Evolutionary conservation across 2,888 invertebrate genomes (phyloP).

Genomic region (Drosophila eohydei): DNA sequence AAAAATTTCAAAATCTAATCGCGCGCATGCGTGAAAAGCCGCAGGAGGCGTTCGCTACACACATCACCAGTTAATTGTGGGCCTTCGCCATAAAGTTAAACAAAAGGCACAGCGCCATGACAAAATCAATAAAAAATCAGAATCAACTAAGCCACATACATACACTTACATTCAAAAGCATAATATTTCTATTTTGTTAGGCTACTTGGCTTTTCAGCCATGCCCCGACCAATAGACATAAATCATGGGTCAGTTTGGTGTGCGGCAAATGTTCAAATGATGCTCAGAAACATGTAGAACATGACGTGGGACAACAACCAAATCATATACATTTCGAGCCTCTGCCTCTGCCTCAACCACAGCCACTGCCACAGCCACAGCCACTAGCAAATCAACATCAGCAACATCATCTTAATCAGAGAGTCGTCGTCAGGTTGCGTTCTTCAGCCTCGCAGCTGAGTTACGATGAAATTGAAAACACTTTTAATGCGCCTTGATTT

Average conservation of each 20-base stretch:
- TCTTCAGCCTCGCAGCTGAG: constrained; percentile 34
- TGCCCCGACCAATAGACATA: constrained; percentile 64
- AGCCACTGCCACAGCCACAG: constrained; percentile 32
- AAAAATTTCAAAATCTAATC: constrained; percentile 56
- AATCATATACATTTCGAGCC: constrained; percentile 47
- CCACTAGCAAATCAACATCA: constrained; percentile 47
- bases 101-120: constrained; percentile 51
- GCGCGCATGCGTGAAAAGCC: constrained; percentile 74
- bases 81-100: constrained; percentile 29
- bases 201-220: constrained; percentile 66
- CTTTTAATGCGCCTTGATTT: constrained; percentile 77
- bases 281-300: constrained; percentile 69
- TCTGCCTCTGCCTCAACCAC: constrained; percentile 30
- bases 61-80: constrained; percentile 45
- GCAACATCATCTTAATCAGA: constrained; percentile 68
- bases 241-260: constrained; percentile 68
- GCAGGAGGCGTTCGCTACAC: constrained; percentile 63
- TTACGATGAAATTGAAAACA: constrained; percentile 75
- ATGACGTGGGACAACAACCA: constrained; percentile 70
- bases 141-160: constrained; percentile 15
- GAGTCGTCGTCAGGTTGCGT: constrained; percentile 56
- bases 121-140: constrained; percentile 60
- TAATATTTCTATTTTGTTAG: constrained; percentile 39
- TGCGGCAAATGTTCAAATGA: constrained; percentile 72
- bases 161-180: constrained; percentile 4